Evolutionary conservation across 92 coral and sea anemone genomes (phyloP).

Genomic region (Parazoanthus swiftii): DNA sequence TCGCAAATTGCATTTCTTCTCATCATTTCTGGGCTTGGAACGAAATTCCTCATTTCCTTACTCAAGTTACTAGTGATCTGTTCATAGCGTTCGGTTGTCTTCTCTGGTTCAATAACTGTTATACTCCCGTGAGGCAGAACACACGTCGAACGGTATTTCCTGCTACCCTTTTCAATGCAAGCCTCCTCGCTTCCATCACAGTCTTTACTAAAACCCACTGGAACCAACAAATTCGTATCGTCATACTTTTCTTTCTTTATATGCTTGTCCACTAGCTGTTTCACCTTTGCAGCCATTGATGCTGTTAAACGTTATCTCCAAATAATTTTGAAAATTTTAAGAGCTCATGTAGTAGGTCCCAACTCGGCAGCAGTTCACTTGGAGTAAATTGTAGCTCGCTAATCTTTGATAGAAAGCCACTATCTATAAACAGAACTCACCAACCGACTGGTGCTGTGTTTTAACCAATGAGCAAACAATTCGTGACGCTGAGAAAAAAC

Average conservation of each 20-base stretch:
- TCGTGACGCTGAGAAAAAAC: too few relatives aligned
- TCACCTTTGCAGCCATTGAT: neutral
- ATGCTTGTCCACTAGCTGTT: neutral
- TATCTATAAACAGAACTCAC: too few relatives aligned
- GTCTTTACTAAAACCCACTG: neutral
- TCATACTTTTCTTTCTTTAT: neutral
- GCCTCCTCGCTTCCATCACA: neutral
- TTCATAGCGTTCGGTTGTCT: neutral
- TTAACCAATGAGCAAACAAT: too few relatives aligned
- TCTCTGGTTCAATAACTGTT: slow-evolving; percentile 16
- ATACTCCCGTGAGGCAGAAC: neutral
- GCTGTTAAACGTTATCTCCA: neutral
- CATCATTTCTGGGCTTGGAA: slow-evolving; percentile 41
- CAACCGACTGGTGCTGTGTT: too few relatives aligned
- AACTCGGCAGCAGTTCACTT: neutral
- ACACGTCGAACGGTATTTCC: neutral
- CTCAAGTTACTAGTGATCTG: slow-evolving; percentile 30
- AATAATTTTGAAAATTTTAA: neutral
- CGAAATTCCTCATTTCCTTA: slow-evolving; percentile 32
- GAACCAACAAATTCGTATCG: neutral
- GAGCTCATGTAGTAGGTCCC: neutral
- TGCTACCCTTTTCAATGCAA: neutral
- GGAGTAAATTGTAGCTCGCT: neutral
- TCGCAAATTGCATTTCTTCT: slow-evolving; percentile 33
- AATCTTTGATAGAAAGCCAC: too few relatives aligned